phyloP scores from a whole-genome alignment of 1,140 invertebrate species.

The Anagrus nilaparvatae region DNA sequence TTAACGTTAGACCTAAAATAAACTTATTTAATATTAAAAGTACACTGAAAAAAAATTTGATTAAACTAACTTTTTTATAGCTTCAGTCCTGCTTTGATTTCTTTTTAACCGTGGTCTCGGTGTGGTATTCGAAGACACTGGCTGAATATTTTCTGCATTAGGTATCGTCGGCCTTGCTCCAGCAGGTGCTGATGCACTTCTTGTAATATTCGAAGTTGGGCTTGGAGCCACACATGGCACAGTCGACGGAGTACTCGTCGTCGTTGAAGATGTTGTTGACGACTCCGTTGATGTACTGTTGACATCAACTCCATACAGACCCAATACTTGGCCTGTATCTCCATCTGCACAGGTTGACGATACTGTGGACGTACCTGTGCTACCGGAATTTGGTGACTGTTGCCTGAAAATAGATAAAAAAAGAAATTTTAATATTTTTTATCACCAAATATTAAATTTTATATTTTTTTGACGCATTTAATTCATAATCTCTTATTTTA shows the following conservation, averaged over 20 bases:
- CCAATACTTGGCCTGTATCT: constrained; percentile 26
- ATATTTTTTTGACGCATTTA: background rate
- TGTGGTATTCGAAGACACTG: constrained; percentile 26
- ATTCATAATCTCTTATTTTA: no score
- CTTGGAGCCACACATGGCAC: constrained; percentile 17
- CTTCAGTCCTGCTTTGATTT: constrained; percentile 35
- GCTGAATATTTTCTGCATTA: constrained; percentile 23
- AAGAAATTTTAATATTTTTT: background rate
- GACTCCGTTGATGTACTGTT: constrained; percentile 20
- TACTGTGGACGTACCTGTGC: constrained; percentile 34
- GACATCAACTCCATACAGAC: constrained; percentile 25
- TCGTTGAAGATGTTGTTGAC: constrained; percentile 35
- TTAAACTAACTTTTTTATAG: constrained; percentile 32
- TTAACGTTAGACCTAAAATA: no score
- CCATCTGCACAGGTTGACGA: constrained; percentile 32
- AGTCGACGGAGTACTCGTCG: constrained; percentile 29
- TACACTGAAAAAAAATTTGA: constrained; percentile 5
- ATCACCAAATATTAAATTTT: no score
- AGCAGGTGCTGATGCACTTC: constrained; percentile 33
- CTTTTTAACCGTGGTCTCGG: constrained; percentile 34
- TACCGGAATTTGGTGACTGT: constrained; percentile 36
- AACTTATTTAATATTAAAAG: no score
- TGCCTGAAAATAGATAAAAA: constrained; percentile 28
- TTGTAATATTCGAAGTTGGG: constrained; percentile 26
- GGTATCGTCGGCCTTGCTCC: constrained; percentile 27